Evolutionary conservation across 2,797 vertebrate species (phyloP).

Genomic region (Ptychadena robeensis): DNA sequence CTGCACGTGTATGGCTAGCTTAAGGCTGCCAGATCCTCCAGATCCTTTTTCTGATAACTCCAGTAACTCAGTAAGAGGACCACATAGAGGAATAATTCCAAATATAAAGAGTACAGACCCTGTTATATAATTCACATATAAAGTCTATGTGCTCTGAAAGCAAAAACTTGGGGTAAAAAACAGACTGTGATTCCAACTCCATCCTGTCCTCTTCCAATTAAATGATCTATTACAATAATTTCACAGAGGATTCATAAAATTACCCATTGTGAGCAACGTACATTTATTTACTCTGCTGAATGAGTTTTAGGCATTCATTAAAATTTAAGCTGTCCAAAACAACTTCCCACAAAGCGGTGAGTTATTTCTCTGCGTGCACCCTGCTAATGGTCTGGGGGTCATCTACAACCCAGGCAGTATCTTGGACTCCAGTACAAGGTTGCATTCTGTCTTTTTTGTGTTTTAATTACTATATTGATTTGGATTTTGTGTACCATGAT

Average conservation of each 20-base stretch:
- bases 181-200: not conserved
- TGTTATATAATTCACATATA: not conserved
- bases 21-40: no score
- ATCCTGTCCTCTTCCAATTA: constrained; percentile 9
- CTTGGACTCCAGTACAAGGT: not conserved
- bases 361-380: not conserved
- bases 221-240: constrained; percentile 42
- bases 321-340: constrained; percentile 28
- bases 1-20: no score
- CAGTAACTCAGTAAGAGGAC: no score
- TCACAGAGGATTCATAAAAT: constrained; percentile 32
- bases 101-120: not conserved
- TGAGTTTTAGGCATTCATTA: constrained; percentile 27
- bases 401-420: not conserved
- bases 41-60: no score
- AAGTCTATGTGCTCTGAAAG: not conserved
- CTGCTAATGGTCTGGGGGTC: not conserved
- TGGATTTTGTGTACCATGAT: not conserved
- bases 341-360: not conserved
- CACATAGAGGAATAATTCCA: not conserved
- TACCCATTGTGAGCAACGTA: constrained; percentile 12
- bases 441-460: not conserved
- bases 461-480: not conserved
- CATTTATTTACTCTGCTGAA: constrained; percentile 23
- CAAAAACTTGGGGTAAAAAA: no score